Conservation (phyloP, 2,888 invertebrate species). For the Brenthis daphne region DNA sequence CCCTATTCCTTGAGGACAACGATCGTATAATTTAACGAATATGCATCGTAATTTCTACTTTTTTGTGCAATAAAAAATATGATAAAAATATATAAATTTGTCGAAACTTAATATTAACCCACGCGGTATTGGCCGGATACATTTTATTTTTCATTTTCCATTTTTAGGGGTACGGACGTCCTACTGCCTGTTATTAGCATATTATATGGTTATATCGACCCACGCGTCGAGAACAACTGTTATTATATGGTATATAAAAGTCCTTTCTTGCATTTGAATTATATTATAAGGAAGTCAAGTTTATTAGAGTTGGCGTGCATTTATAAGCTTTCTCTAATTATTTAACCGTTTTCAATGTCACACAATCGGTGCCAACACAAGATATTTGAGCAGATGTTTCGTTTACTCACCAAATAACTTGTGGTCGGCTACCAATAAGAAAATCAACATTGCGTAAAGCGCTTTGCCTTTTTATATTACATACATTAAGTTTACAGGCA, state of each 20-base stretch:
- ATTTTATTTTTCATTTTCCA: slow-evolving; percentile 74
- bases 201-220: slow-evolving; percentile 51
- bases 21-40: slow-evolving; percentile 19
- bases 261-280: slow-evolving; percentile 19
- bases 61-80: slow-evolving; percentile 11
- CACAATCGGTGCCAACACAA: slow-evolving; percentile 54
- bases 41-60: slow-evolving; percentile 8
- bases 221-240: slow-evolving; percentile 48
- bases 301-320: background rate
- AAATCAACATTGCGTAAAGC: slow-evolving; percentile 57
- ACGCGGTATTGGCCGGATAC: slow-evolving; percentile 71
- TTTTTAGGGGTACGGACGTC: slow-evolving; percentile 74
- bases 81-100: slow-evolving; percentile 16
- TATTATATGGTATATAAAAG: slow-evolving; percentile 29
- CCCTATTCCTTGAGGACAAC: slow-evolving; percentile 14
- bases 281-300: slow-evolving; percentile 20
- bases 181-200: slow-evolving; percentile 72
- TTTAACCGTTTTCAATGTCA: slow-evolving; percentile 20
- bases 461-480: slow-evolving; percentile 40
- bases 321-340: slow-evolving; percentile 26
- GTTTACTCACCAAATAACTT: slow-evolving; percentile 60
- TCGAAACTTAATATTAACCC: slow-evolving; percentile 41
- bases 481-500: slow-evolving; percentile 17
- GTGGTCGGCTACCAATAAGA: slow-evolving; percentile 50
- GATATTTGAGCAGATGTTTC: slow-evolving; percentile 52